phyloP scores from a whole-genome alignment of 2,797 vertebrate genomes.

The Sebastes melanostomus region DNA sequence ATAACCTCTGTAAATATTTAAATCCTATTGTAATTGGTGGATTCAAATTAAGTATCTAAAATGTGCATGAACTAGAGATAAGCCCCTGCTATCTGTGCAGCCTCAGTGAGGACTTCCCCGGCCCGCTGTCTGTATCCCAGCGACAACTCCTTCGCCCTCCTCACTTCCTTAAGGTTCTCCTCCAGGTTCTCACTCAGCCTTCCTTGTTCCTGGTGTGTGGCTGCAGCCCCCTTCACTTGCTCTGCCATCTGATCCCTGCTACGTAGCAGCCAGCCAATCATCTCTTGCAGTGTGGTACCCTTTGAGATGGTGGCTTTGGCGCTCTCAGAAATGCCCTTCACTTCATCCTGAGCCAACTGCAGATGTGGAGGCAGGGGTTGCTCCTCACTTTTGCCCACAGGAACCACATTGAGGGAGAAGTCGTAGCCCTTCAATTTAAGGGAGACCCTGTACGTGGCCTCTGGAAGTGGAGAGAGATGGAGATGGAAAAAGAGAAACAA shows the following conservation, averaged over 20 bases:
- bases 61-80: conserved; percentile 37
- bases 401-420: conserved; percentile 72
- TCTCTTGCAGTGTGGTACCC: conserved; percentile 73
- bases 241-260: conserved; percentile 58
- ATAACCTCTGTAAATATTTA: not conserved
- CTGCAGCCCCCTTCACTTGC: conserved; percentile 62
- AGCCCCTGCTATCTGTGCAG: conserved; percentile 68
- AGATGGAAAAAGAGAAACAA: not conserved
- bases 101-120: conserved; percentile 72
- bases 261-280: conserved; percentile 76
- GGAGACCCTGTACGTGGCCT: conserved; percentile 53
- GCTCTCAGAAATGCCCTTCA: conserved; percentile 63
- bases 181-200: conserved; percentile 77
- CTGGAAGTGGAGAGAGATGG: conserved; percentile 31
- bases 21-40: not conserved
- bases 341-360: conserved; percentile 63
- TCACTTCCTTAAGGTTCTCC: conserved; percentile 78
- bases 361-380: conserved; percentile 55
- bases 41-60: not conserved
- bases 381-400: conserved; percentile 17
- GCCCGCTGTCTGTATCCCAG: conserved; percentile 72
- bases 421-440: conserved; percentile 81
- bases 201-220: conserved; percentile 70
- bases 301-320: conserved; percentile 74
- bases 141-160: conserved; percentile 72